Evolutionary conservation across 2,888 invertebrate genomes (phyloP), one percentile per base, ranked within the genome.

Genomic region (Erebia ligea): DNA sequence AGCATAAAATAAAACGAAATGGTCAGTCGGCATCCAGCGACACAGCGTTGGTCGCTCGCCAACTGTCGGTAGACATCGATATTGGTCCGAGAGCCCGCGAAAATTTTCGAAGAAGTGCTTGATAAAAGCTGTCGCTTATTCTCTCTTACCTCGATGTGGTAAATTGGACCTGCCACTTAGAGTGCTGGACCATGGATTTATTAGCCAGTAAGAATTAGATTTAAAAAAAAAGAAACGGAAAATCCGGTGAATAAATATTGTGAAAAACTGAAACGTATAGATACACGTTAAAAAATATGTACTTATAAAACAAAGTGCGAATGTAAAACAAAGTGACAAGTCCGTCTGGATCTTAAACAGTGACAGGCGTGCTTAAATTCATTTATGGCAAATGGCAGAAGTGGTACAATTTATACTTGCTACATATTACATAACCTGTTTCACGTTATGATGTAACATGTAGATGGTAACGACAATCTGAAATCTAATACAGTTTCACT

Each of bases 1-100:
- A 86, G 82, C 84, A 87, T 91, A 88, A 90, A 92, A 91, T 90
- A 90, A 91, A 91, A 90, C 81, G 81, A 81, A 89, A 88, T 81
- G 87, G 87, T 83, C 86, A 84, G 79, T 82, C 80, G 81, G 78
- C 79, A 80, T 84, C 81, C 80, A 83, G 79, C 86, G 85, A 90
- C 89, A 91, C 80, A 84, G 79, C 84, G 86, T 91, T 92, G 91
- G 92, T 90, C 82, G 83, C 75, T 78, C 78, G 90, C 92, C 91
- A 92, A 91, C 83, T 84, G 84, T 82, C 84, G 80, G 80, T 77
- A 76, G 78, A 75, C 71, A 71, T 74, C 72, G 70, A 73, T 67
- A 71, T 67, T 17, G 54, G 19, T 19, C 19, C 54, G 54, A 19
- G 54, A 17, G 54, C 54, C 3, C 54, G 19, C 19, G 17, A 2